Evolutionary conservation across 1,140 invertebrate species (phyloP), one percentile per base, ranked within the genome.

Genomic region (Diabrotica undecimpunctata): DNA sequence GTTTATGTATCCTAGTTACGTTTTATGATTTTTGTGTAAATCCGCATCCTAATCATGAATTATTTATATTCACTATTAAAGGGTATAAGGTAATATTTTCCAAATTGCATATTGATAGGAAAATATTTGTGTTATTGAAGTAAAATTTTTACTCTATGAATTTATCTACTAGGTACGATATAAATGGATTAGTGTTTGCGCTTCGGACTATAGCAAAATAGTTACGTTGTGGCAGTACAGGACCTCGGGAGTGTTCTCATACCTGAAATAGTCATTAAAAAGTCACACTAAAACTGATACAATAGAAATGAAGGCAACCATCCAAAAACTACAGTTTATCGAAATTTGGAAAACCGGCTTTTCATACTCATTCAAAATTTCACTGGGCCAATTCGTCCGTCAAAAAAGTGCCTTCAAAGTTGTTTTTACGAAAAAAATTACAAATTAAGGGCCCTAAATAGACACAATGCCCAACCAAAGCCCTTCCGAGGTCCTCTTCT

Each of bases 371-470:
- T 80, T 75, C 77, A 79, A 81, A 80, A 80, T 83, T 80, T 82
- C 86, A 89, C 86, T 88, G 87, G 89, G 88, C 88, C 89, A 88
- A 86, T 87, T 90, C 88, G 88, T 90, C 89, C 89, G 89, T 89
- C 88, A 88, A 88, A 79, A 87, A 90, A 90, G 88, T 90, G 89
- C 89, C 89, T 91, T 91, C 89, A 84, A 85, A 84, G 81, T 87
- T 89, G 86, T 90, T 90, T 90, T 88, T 90, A 90, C 87, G 85
- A 88, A 87, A 87, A 84, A 81, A 81, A 79, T 82, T 82, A 84
- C 81, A 86, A 87, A 85, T 83, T 85, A 86, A 86, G 86, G 89
- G 89, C 89, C 89, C 88, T 88, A 87, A 88, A 91, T 90, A 90
- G 88, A 85, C 86, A 83, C 81, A 77, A 83, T 79, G 85, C 86